Percentiles rank a stretch among this genome's conserved stretches.
phyloP scores from a whole-genome alignment of 2,113 vertebrate genomes.

The Petroica traversi region DNA sequence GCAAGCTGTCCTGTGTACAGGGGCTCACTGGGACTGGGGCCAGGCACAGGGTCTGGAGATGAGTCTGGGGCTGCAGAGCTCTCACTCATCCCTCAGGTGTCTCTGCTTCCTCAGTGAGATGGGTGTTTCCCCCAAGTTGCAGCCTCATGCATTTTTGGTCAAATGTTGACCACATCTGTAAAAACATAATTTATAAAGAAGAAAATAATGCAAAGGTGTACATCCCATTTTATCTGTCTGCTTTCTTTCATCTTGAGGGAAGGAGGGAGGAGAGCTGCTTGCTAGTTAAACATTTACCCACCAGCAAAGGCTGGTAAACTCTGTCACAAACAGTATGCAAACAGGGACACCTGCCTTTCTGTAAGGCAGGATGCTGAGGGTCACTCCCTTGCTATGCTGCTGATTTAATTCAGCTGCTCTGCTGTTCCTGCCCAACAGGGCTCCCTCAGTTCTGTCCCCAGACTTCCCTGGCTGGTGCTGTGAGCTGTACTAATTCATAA shows the following conservation, averaged over 20 bases:
- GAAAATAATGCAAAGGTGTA: background rate
- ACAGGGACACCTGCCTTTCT: background rate
- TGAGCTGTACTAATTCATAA: background rate
- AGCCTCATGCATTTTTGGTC: background rate
- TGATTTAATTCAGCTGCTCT: background rate
- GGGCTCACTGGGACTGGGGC: background rate
- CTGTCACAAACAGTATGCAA: background rate
- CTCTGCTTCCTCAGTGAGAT: background rate
- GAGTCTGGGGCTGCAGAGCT: background rate
- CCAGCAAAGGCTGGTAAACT: background rate
- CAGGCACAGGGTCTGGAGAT: background rate
- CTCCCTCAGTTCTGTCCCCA: background rate
- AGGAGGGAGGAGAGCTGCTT: background rate
- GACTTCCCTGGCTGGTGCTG: background rate
- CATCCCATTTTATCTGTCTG: background rate
- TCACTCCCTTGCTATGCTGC: background rate
- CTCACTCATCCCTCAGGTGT: background rate
- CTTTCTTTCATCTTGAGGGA: background rate
- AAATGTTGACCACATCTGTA: background rate
- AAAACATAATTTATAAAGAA: background rate
- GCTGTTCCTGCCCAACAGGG: background rate
- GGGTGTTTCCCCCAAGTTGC: background rate
- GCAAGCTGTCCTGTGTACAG: rapidly evolving
- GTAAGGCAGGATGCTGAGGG: background rate
- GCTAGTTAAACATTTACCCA: background rate